Base-by-base conservation (phyloP, 1,140 invertebrate species). In the Bombus confusus region DNA sequence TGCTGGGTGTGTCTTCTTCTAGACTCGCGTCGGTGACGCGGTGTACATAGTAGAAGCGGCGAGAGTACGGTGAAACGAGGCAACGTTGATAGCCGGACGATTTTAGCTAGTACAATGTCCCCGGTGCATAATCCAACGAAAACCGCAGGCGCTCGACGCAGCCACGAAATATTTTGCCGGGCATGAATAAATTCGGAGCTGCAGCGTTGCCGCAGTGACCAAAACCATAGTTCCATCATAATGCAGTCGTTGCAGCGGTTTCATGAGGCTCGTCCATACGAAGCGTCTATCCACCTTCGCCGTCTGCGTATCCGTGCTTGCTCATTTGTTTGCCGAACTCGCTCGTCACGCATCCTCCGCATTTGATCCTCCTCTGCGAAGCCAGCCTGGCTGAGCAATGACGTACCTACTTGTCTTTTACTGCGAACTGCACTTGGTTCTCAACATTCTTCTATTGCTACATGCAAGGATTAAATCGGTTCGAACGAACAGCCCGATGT, bases 151-250 rank as follows among this genome's bases (percentile, higher is more conserved):
- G 66, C 71, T 85, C 76, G 78, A 62, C 85, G 84, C 73, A 10
- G 22, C 88, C 91, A 91, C 93, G 90, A 94, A 93, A 94, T 92
- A 94, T 94, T 94, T 93, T 89, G 85, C 79, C 83, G 57, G 52
- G 87, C 91, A 91, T 91, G 93, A 93, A 94, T 94, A 94, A 94
- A 93, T 39, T 64, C 37, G 79, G 81, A 39, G 69, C 83, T 76
- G 83, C 90, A 80, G 80, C 73, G 76, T 89, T 87, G 78, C 74
- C 73, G 88, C 89, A 83, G 87, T 87, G 82, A 77, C 75, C 43
- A 73, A 66, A 5, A 37, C 28, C 47, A 28, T 18, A 25, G 47
- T 69, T 75, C 62, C 66, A 59, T 69, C 39, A 59, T 43, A 75
- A 62, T 82, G 80, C 59, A 78, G 75, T 85, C 77, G 84, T 83